These are phyloP conservation scores for Phalacrocorax pelagicus DNA, from an alignment of 2,113 vertebrate genomes.

Conservation along the genomic window DNA sequence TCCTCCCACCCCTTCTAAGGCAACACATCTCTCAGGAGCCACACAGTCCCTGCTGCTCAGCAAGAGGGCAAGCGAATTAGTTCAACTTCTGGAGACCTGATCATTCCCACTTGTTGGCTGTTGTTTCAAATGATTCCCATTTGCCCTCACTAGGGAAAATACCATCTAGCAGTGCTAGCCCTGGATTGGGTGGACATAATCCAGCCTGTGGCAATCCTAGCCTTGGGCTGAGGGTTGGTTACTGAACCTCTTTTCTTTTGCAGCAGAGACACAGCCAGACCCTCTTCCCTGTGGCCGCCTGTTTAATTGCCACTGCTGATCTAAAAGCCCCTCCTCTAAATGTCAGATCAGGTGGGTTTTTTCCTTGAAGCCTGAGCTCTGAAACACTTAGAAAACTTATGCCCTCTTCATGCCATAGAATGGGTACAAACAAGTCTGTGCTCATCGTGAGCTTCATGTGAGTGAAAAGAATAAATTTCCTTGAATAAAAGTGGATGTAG, in stretches of 20 bases:
- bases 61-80: background rate
- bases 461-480: background rate
- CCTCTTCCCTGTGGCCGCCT: background rate
- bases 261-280: background rate
- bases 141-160: background rate
- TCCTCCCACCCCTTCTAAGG: background rate
- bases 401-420: background rate
- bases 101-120: background rate
- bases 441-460: background rate
- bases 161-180: background rate
- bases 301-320: background rate
- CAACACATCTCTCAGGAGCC: background rate
- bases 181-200: background rate
- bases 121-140: background rate
- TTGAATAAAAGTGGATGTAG: background rate
- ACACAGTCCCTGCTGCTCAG: background rate
- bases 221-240: background rate
- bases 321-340: background rate
- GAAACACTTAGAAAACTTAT: background rate
- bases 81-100: background rate
- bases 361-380: background rate
- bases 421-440: accelerated
- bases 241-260: background rate
- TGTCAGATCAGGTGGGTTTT: background rate
- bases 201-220: background rate